Evolutionary conservation across 2,113 vertebrate species (phyloP), one percentile per base, ranked within the genome.

Genomic region (Mohoua ochrocephala): DNA sequence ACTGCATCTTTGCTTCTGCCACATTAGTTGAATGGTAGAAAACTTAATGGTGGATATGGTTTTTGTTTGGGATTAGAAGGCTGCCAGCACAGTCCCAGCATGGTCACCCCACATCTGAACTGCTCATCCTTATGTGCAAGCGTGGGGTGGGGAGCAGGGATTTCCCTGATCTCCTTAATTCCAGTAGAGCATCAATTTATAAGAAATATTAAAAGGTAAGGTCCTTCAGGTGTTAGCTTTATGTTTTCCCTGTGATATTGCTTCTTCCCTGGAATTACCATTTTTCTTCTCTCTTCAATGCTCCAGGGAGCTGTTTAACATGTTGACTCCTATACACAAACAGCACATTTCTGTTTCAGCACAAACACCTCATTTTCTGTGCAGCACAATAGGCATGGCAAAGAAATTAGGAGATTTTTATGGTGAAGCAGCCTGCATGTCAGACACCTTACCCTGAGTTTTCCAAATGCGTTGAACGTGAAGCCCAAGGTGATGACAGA

Each of bases 401-500:
- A 84, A 77, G 71, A 78, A 90, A 50, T 35, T 21, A 57, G n/a
- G 11, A 89, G 22, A 50, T 71, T 84, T 70, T 80, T 88, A n/a
- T 63, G 31, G 80, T 63, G 47, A 42, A 76, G 26, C 42, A 86
- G 23, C 6, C 27, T 4, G 4, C 56, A 12, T 57, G 37, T 74
- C 67, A 89, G 56, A 35, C 19, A 16, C 37, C 91, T 74, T 39
- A 76, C 26, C 90, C 37, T 76, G 63, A 60, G 11, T 60, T 52
- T 63, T 90, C 60, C n/a, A 42, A 52, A 84, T 15, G 80, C 28
- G 19, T 26, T 76, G 60, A 81, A 52, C 24, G 7, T 28, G 11
- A 68, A 91, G 44, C 74, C 65, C 71, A 64, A 79, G 75, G 68
- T 89, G 81, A 80, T 87, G 77, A 87, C 52, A 94, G 74, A 71